These are phyloP conservation scores for Mimachlamys varia DNA, from an alignment of 2,888 invertebrate species.

Conservation along the genomic window DNA sequence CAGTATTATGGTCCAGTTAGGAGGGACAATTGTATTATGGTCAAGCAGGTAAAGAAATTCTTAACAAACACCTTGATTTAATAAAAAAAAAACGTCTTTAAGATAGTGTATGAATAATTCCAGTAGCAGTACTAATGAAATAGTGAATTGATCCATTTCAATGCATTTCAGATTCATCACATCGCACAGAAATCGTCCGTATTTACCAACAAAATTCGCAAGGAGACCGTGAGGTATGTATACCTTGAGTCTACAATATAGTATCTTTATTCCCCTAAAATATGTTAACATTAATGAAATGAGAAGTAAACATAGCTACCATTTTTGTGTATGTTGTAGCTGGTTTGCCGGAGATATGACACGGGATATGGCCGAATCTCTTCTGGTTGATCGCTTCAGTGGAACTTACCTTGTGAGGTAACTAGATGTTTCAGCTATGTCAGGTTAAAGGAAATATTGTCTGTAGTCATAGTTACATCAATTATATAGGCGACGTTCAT, in stretches of 20 bases:
- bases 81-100: too few species aligned
- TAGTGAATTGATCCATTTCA: too few species aligned
- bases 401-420: not conserved
- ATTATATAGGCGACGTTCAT: too few species aligned
- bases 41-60: not conserved
- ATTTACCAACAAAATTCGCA: not conserved
- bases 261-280: too few species aligned
- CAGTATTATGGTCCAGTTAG: not conserved
- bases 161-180: not conserved
- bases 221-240: not conserved
- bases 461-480: too few species aligned
- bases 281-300: too few species aligned
- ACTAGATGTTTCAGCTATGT: not conserved
- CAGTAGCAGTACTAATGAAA: too few species aligned
- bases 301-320: too few species aligned
- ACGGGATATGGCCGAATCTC: not conserved
- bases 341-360: not conserved
- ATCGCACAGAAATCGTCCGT: not conserved
- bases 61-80: not conserved
- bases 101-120: too few species aligned
- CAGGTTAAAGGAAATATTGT: too few species aligned
- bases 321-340: not conserved
- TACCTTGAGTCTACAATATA: too few species aligned
- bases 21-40: not conserved
- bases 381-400: not conserved